Evolutionary conservation across 1,140 invertebrate species (phyloP).

Genomic region (Aphidius gifuensis): DNA sequence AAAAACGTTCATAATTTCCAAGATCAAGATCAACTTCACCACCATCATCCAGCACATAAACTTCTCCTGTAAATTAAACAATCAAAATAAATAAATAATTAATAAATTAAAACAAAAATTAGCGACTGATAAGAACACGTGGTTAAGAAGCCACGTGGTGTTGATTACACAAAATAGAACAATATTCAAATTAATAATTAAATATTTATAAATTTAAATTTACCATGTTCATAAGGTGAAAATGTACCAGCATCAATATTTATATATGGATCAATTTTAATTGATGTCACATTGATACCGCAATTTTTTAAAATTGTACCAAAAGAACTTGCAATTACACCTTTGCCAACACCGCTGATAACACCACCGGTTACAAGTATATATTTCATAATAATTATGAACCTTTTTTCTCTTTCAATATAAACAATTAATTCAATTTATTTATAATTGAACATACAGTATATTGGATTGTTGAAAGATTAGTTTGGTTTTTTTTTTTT

Average conservation of each 20-base stretch:
- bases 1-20: constrained; percentile 98
- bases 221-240: constrained; percentile 98
- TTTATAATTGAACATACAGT: no score
- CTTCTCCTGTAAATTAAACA: constrained; percentile 75
- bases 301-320: constrained; percentile 93
- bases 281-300: constrained; percentile 90
- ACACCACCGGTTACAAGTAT: constrained; percentile 97
- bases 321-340: constrained; percentile 94
- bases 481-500: no score
- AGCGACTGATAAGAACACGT: constrained; percentile 8
- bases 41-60: constrained; percentile 98
- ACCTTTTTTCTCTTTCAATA: no score
- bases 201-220: constrained; percentile 24
- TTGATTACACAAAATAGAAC: constrained; percentile 7
- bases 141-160: constrained; percentile 32
- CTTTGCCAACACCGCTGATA: constrained; percentile 97
- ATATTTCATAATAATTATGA: constrained; percentile 75
- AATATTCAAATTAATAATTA: neutral
- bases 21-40: constrained; percentile 99
- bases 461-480: no score
- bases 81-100: constrained; percentile 19
- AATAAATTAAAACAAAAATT: no score
- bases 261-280: constrained; percentile 99
- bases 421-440: no score
- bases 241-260: constrained; percentile 99